Evolutionary conservation across 37 sponge, comb jelly and placozoan species (phyloP), one percentile per base, ranked within the genome.

Genomic region (Chondrilla cf. caribensis): DNA sequence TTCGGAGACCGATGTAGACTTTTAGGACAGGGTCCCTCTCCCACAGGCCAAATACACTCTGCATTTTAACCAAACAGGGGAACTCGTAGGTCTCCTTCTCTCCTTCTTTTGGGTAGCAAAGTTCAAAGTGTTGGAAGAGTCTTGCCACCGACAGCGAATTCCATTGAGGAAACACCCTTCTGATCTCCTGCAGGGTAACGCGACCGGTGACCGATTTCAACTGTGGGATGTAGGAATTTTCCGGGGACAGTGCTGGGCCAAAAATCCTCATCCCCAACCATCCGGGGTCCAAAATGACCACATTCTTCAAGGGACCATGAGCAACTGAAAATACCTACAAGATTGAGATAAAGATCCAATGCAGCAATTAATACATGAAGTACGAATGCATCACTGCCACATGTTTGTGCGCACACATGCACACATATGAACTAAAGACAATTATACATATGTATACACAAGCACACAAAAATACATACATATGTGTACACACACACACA

Each of bases 61-160:
- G 82, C 86, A 87, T 84, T 38, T 87, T 86, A 24, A 95, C 86
- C n/a, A 95, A 87, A 38, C 78, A 78, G 0, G 96, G 96, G 67
- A 95, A 95, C 38, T 87, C 84, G 70, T 86, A 95, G 42, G 35
- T 72, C 0, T 64, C 47, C 18, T 59, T 32, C 0, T 14, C 36
- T n/a, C 70, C 71, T 33, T 85, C 82, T 0, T 65, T 58, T 2
- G 88, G 86, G 4, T 37, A 36, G 65, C 96, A 95, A 38, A 95
- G 88, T 43, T 95, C 90, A 85, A 95, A 95, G 70, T 95, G 90
- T 55, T 95, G 86, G 25, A 95, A 80, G 17, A 95, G 86, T 29
- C 83, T 84, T 11, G 83, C 79, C 54, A 95, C 67, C 4, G 96
- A 95, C 0, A 77, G 65, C 1, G 89, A 64, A 40, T 95, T 87